Conservation (phyloP, 1,140 invertebrate species). For the Drosophila pallidifrons region DNA sequence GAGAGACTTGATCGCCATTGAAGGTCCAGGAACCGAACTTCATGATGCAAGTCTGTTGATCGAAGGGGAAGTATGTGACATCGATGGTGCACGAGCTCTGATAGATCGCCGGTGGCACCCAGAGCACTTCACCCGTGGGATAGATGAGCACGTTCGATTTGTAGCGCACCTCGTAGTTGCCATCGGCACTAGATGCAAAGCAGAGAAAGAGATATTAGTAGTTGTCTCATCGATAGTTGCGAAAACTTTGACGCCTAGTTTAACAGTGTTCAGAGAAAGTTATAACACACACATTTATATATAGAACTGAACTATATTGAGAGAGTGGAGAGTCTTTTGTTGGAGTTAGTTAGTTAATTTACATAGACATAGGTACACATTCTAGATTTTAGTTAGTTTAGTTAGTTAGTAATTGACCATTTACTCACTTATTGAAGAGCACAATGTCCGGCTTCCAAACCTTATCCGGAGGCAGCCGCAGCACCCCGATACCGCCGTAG, state of each 20-base stretch:
- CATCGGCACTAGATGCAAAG: slow-evolving; percentile 91
- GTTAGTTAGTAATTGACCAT: slow-evolving; percentile 46
- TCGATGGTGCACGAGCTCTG: slow-evolving; percentile 99
- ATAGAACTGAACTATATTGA: slow-evolving; percentile 2
- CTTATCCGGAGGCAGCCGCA: slow-evolving; percentile 98
- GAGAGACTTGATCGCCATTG: slow-evolving; percentile 98
- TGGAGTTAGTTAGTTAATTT: slow-evolving; percentile 24
- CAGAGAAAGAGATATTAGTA: slow-evolving; percentile 14
- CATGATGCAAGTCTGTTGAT: slow-evolving; percentile 99
- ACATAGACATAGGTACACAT: background rate
- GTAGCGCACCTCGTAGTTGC: slow-evolving; percentile 98
- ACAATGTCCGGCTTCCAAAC: slow-evolving; percentile 99
- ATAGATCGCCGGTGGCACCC: slow-evolving; percentile 99
- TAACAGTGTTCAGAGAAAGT: slow-evolving; percentile 22
- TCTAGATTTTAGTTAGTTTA: background rate
- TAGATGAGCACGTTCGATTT: slow-evolving; percentile 99
- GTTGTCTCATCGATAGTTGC: no score
- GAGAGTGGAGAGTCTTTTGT: slow-evolving; percentile 24
- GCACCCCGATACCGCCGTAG: slow-evolving; percentile 98
- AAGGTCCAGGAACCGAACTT: slow-evolving; percentile 99
- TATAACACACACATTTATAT: slow-evolving; percentile 4
- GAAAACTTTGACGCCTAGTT: slow-evolving; percentile 17
- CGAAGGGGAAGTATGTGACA: slow-evolving; percentile 99
- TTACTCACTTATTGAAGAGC: slow-evolving; percentile 98
- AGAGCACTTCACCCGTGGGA: slow-evolving; percentile 95